A percentile compares a stretch with the other conserved stretches of the same genome.
phyloP scores from a whole-genome alignment of 2,888 invertebrate species.

The Flexamia atlantica region DNA sequence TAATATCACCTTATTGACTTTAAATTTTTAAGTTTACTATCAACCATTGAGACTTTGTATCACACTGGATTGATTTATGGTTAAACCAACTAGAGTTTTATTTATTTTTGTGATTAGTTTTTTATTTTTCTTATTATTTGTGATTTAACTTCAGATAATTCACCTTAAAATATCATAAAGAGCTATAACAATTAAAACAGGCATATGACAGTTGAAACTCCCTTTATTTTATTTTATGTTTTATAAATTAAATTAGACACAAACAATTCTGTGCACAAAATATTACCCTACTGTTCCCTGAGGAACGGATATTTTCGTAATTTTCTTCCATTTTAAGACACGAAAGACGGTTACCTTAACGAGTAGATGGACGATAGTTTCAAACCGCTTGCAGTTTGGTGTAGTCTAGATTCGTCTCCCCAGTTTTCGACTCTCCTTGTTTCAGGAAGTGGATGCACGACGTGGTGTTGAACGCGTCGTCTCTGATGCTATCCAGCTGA shows the following conservation, averaged over 20 bases:
- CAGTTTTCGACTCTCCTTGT: neutral
- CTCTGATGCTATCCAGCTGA: neutral
- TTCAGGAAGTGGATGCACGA: neutral
- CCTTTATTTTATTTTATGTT: neutral
- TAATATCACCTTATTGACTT: too few relatives aligned
- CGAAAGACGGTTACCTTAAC: neutral
- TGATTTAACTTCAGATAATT: too few relatives aligned
- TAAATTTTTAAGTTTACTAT: too few relatives aligned
- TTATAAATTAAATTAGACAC: neutral
- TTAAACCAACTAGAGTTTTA: too few relatives aligned
- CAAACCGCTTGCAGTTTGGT: neutral
- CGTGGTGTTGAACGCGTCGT: neutral
- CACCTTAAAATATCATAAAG: too few relatives aligned
- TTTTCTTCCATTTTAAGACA: neutral
- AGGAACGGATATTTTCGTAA: neutral
- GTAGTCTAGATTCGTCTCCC: neutral
- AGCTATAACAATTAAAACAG: too few relatives aligned
- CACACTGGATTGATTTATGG: too few relatives aligned
- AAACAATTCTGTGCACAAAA: neutral
- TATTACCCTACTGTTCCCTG: neutral
- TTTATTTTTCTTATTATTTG: too few relatives aligned
- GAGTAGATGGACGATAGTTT: neutral
- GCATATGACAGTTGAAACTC: too few relatives aligned
- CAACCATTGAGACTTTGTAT: too few relatives aligned
- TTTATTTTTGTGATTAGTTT: too few relatives aligned